Conservation (phyloP, 2,113 vertebrate genomes). For the Eclectus roratus region DNA sequence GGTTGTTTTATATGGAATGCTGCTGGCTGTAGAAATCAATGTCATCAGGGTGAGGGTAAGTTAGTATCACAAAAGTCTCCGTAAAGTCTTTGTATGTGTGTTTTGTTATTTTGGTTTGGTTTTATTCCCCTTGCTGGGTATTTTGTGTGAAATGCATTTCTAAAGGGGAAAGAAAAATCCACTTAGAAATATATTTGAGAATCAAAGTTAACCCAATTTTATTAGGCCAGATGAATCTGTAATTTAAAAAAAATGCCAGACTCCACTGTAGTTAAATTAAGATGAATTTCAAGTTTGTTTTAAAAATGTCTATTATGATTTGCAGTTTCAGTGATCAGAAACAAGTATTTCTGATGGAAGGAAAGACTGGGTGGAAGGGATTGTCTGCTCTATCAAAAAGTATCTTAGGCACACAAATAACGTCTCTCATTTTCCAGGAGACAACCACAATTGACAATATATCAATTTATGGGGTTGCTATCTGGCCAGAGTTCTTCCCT, state of each 20-base stretch:
- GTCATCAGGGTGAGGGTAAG: constrained; percentile 96
- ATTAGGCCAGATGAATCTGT: not conserved
- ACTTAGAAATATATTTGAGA: not conserved
- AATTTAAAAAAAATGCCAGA: not conserved
- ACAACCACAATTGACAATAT: not conserved
- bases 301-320: not conserved
- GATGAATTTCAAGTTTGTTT: not conserved
- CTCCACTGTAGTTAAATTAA: not conserved
- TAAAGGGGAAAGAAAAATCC: not conserved
- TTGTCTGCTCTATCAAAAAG: not conserved
- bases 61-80: constrained; percentile 59
- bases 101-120: not conserved
- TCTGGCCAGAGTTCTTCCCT: not conserved
- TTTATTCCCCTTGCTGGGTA: not conserved
- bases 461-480: not conserved
- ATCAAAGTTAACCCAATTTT: not conserved
- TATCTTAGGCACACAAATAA: not conserved
- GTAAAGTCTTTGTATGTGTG: not conserved
- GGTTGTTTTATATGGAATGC: constrained; percentile 88
- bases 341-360: not conserved
- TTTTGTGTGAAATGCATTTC: not conserved
- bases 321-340: not conserved
- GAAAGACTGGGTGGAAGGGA: not conserved
- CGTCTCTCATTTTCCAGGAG: not conserved
- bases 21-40: constrained; percentile 92